Conservation (phyloP, 2,113 vertebrate species). For the Datnioides undecimradiatus region DNA sequence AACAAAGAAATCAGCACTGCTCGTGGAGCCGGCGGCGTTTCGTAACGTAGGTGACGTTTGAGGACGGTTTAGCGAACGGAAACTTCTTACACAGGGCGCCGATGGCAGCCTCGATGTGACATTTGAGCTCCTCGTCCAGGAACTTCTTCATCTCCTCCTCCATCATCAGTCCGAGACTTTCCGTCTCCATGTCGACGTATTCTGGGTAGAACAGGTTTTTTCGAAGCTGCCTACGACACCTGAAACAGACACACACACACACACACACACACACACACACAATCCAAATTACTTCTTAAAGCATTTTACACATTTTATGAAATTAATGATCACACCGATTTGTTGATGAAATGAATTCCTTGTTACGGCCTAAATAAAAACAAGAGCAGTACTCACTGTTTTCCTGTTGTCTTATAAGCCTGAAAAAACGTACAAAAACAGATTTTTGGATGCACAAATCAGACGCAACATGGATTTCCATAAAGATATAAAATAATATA, state of each 20-base stretch:
- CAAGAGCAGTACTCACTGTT: slow-evolving; percentile 59
- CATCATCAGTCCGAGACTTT: slow-evolving; percentile 66
- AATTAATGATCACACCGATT: too few relatives aligned
- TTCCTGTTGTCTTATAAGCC: slow-evolving; percentile 74
- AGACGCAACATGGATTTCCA: not conserved
- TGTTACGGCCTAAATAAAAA: not conserved
- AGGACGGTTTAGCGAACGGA: too few relatives aligned
- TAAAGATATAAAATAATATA: too few relatives aligned
- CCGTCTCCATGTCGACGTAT: slow-evolving; percentile 70
- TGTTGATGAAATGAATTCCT: too few relatives aligned
- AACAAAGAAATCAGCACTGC: too few relatives aligned
- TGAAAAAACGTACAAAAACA: slow-evolving; percentile 43
- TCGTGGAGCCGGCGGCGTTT: too few relatives aligned
- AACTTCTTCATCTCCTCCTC: slow-evolving; percentile 79
- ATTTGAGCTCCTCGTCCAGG: slow-evolving; percentile 58
- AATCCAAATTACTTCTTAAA: too few relatives aligned
- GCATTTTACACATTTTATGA: too few relatives aligned
- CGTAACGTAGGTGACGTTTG: not conserved
- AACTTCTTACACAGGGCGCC: slow-evolving; percentile 69
- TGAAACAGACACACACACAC: slow-evolving; percentile 26
- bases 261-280: not conserved
- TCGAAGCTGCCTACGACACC: slow-evolving; percentile 70
- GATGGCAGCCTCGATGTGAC: slow-evolving; percentile 58
- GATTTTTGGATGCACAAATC: not conserved
- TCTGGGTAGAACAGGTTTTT: slow-evolving; percentile 79